Conservation (phyloP, 2,888 invertebrate genomes). For the Agonopterix subpropinquella region DNA sequence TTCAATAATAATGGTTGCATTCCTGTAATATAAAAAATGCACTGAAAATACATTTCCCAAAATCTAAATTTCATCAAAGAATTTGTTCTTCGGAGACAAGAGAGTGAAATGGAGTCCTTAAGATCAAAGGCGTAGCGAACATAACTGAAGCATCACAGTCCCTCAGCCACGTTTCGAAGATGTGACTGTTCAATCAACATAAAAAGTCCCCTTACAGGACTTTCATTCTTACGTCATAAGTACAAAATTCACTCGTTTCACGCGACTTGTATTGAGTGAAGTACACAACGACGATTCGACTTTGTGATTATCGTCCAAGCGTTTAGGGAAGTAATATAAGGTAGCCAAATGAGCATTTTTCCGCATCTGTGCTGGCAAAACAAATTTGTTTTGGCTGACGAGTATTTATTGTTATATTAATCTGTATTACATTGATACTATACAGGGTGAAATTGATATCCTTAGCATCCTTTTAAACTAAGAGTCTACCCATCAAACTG, state of each 20-base stretch:
- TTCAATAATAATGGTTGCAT: too few relatives aligned
- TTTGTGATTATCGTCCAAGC: constrained; percentile 25
- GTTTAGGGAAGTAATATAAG: constrained; percentile 32
- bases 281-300: constrained; percentile 9
- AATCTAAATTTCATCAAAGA: too few relatives aligned
- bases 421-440: not conserved
- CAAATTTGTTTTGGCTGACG: constrained; percentile 18
- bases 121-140: too few relatives aligned
- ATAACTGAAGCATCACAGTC: too few relatives aligned
- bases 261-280: not conserved
- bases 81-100: too few relatives aligned
- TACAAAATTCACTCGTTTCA: not conserved
- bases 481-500: too few relatives aligned
- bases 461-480: too few relatives aligned
- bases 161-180: not conserved
- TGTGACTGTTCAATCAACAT: not conserved
- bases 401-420: constrained; percentile 5
- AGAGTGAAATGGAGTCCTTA: too few relatives aligned
- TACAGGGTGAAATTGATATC: too few relatives aligned
- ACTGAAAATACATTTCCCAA: too few relatives aligned
- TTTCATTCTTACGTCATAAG: not conserved
- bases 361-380: constrained; percentile 29
- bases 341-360: constrained; percentile 52
- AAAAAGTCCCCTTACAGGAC: too few relatives aligned
- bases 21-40: too few relatives aligned